Evolutionary conservation across 2,113 vertebrate species (phyloP).

Genomic region (Marmota monax): DNA sequence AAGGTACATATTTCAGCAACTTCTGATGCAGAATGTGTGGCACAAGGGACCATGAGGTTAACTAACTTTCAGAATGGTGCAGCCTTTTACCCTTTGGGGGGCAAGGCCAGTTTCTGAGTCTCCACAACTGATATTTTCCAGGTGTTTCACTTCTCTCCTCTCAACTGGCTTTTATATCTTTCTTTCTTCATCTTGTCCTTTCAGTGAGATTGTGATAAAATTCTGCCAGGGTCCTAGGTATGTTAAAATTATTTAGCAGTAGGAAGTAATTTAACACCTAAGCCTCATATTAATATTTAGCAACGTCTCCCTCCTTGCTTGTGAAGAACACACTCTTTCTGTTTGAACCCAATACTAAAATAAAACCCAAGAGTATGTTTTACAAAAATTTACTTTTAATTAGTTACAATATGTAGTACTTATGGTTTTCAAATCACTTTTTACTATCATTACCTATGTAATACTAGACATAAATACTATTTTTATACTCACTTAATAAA

Average conservation of each 20-base stretch:
- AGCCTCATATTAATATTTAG: slow-evolving; percentile 39
- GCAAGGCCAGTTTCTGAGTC: slow-evolving; percentile 13
- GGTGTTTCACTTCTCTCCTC: slow-evolving; percentile 18
- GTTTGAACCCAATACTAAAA: slow-evolving; percentile 6
- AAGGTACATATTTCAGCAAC: neutral
- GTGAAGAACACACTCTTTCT: neutral
- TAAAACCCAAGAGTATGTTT: neutral
- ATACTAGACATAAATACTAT: slow-evolving; percentile 44
- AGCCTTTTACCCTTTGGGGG: neutral
- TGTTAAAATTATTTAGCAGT: slow-evolving; percentile 36
- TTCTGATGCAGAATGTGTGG: neutral
- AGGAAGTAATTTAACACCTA: slow-evolving; percentile 26
- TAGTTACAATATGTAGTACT: neutral
- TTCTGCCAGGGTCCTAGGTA: neutral
- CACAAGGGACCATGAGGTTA: neutral
- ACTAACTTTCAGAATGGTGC: neutral
- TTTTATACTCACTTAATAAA: slow-evolving; percentile 41
- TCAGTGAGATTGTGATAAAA: slow-evolving; percentile 53
- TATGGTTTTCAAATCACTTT: slow-evolving; percentile 40
- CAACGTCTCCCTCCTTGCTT: neutral
- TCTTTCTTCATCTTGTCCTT: slow-evolving; percentile 29
- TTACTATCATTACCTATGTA: slow-evolving; percentile 24
- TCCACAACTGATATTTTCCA: slow-evolving; percentile 45
- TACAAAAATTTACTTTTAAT: slow-evolving; percentile 34
- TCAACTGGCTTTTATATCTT: slow-evolving; percentile 35